Evolutionary conservation across 2,888 invertebrate genomes (phyloP).

Genomic region (Hirtodrosophila histrioides): DNA sequence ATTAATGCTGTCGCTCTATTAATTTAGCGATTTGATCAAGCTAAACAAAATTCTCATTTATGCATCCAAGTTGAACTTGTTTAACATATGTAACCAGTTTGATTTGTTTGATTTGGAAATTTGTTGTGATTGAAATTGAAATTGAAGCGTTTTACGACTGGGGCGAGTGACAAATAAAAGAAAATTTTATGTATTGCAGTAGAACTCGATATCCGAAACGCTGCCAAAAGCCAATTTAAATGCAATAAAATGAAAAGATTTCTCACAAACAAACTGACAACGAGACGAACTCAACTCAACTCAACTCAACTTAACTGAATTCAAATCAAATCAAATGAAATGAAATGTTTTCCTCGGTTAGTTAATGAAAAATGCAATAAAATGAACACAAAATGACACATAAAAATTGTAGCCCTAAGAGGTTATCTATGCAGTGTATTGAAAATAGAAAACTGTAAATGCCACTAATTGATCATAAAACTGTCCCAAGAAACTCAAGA

Average conservation of each 20-base stretch:
- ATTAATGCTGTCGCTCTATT: conserved; percentile 43
- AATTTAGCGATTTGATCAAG: conserved; percentile 64
- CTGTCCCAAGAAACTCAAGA: conserved; percentile 23
- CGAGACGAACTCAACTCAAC: conserved; percentile 1
- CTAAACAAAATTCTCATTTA: conserved; percentile 57
- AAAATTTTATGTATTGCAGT: conserved; percentile 49
- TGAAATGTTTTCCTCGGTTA: conserved; percentile 66
- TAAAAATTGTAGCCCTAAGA: conserved; percentile 36
- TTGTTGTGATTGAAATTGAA: conserved; percentile 55
- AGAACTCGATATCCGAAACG: conserved; percentile 69
- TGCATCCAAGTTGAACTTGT: conserved; percentile 47
- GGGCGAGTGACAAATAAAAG: conserved; percentile 34
- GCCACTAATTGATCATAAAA: conserved; percentile 77
- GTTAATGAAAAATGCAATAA: conserved; percentile 73
- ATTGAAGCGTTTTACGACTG: conserved; percentile 49
- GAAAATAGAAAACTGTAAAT: conserved; percentile 59
- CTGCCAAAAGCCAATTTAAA: conserved; percentile 74
- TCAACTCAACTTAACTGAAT: too few species aligned
- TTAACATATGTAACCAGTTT: conserved; percentile 52
- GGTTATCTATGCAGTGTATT: conserved; percentile 54
- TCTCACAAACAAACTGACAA: conserved; percentile 58
- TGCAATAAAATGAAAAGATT: conserved; percentile 68
- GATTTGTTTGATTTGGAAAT: conserved; percentile 34
- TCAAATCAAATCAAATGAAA: conserved; percentile 28
- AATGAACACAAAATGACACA: conserved; percentile 64